Percentiles rank a stretch among this genome's conserved stretches.
phyloP scores from a whole-genome alignment of 2,888 invertebrate species.

The Cryptops parisi region DNA sequence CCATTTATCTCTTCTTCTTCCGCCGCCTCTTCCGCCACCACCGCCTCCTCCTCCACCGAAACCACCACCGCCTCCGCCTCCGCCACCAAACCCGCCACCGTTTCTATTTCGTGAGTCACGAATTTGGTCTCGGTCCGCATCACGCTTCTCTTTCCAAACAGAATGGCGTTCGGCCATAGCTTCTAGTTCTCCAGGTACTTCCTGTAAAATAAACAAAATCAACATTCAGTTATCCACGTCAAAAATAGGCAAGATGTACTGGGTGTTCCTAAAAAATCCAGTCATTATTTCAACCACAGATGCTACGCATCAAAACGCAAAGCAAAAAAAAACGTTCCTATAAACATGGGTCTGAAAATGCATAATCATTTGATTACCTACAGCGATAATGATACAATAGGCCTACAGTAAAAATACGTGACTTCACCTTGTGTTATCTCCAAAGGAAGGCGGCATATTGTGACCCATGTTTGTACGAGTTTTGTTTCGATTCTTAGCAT shows the following conservation, averaged over 20 bases:
- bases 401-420: too few relatives aligned
- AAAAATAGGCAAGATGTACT: too few relatives aligned
- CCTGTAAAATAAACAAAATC: conserved; percentile 39
- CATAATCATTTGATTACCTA: too few relatives aligned
- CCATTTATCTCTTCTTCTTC: not conserved
- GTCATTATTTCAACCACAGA: too few relatives aligned
- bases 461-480: not conserved
- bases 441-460: not conserved
- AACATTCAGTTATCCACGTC: too few relatives aligned
- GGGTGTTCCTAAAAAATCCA: too few relatives aligned
- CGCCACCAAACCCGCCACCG: conserved; percentile 33
- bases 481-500: too few relatives aligned
- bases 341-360: too few relatives aligned
- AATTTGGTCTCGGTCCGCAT: conserved; percentile 20
- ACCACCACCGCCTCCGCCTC: conserved; percentile 21
- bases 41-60: not conserved
- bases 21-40: not conserved
- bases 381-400: too few relatives aligned
- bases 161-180: conserved; percentile 60
- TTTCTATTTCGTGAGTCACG: conserved; percentile 30
- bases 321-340: too few relatives aligned
- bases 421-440: too few relatives aligned
- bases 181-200: conserved; percentile 57
- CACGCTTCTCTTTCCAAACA: conserved; percentile 43
- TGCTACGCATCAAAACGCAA: too few relatives aligned